Evolutionary conservation across 2,888 invertebrate genomes (phyloP).

Genomic region (Balanococcus diminutus): DNA sequence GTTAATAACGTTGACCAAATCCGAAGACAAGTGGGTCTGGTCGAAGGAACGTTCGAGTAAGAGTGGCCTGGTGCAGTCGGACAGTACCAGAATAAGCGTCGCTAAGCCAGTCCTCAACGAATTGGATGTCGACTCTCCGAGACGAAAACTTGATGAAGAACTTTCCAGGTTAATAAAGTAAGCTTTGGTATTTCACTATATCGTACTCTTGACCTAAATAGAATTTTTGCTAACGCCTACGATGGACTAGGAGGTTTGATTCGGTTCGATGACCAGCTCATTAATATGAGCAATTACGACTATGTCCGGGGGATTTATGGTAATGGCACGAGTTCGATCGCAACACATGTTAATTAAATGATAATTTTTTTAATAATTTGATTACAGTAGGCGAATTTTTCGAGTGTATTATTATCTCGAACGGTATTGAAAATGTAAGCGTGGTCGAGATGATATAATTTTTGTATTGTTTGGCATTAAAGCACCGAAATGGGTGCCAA

Average conservation of each 20-base stretch:
- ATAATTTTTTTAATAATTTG: slow-evolving; percentile 1
- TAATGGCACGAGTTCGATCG: slow-evolving; percentile 12
- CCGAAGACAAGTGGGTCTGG: slow-evolving; percentile 57
- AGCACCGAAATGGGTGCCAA: background rate
- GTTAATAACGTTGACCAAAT: slow-evolving; percentile 16
- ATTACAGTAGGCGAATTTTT: background rate
- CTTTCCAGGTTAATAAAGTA: slow-evolving; percentile 33
- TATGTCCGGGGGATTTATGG: slow-evolving; percentile 13
- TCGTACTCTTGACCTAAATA: slow-evolving; percentile 32
- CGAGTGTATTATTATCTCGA: background rate
- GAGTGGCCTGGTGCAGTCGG: background rate
- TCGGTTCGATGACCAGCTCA: slow-evolving; percentile 37
- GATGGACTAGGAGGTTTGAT: background rate
- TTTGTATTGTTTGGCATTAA: slow-evolving; percentile 11
- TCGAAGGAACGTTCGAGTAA: slow-evolving; percentile 47
- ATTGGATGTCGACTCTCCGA: background rate
- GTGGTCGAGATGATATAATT: background rate
- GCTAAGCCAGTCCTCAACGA: slow-evolving; percentile 52
- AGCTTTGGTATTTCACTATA: background rate
- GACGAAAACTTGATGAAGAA: slow-evolving; percentile 47
- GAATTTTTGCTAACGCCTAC: background rate
- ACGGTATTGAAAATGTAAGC: background rate
- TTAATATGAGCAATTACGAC: background rate
- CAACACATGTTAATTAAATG: slow-evolving; percentile 30
- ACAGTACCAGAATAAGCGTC: slow-evolving; percentile 39